Evolutionary conservation across 2,888 invertebrate genomes (phyloP).

Genomic region (Mactromeris polynyma): DNA sequence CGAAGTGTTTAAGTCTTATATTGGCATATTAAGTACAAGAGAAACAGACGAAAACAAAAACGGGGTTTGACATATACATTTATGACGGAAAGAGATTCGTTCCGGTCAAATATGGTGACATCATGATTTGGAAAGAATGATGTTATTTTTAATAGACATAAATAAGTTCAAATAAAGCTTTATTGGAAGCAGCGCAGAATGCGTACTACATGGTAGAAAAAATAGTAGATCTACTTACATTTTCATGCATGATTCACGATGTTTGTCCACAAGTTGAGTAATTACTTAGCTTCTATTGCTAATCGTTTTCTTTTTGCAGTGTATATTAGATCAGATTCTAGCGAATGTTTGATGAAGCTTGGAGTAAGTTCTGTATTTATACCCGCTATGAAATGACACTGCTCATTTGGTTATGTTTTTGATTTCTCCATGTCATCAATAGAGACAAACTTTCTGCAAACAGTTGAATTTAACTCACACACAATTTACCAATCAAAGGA

Average conservation of each 20-base stretch:
- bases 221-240: constrained; percentile 43
- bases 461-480: constrained; percentile 51
- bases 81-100: no score
- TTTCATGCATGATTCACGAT: constrained; percentile 53
- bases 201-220: no score
- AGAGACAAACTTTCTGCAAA: constrained; percentile 20
- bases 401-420: constrained; percentile 17
- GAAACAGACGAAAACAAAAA: no score
- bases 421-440: constrained; percentile 27
- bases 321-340: neutral
- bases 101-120: no score
- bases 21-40: no score
- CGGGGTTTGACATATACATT: no score
- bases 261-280: neutral
- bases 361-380: constrained; percentile 34
- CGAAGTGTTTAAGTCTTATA: no score
- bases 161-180: no score
- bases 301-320: constrained; percentile 16
- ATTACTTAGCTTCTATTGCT: neutral
- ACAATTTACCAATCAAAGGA: constrained; percentile 40
- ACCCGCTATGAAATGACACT: constrained; percentile 22
- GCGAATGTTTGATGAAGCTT: constrained; percentile 27
- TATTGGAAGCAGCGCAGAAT: no score
- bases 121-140: no score
- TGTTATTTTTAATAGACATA: no score